Conservation (phyloP, 2,113 vertebrate genomes). For the Uropsilus gracilis region DNA sequence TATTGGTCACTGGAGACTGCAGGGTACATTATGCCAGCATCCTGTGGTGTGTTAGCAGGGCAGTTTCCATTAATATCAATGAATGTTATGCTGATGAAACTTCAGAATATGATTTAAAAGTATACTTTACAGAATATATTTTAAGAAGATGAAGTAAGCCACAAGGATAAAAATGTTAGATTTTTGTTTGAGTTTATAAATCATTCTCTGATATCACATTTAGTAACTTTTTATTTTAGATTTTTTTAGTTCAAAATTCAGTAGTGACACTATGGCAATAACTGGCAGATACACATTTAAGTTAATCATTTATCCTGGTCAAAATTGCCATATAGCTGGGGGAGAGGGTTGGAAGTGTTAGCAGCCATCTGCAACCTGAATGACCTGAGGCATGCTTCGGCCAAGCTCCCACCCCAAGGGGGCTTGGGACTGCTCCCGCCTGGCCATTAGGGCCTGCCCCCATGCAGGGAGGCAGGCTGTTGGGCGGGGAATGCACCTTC, state of each 20-base stretch:
- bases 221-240: background rate
- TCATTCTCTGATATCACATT: background rate
- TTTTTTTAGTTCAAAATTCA: background rate
- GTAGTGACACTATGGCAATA: background rate
- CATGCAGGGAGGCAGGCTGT: no score
- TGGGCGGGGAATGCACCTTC: no score
- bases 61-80: conserved; percentile 9
- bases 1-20: background rate
- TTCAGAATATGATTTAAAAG: conserved; percentile 25
- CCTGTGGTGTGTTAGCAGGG: background rate
- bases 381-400: no score
- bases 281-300: background rate
- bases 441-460: no score
- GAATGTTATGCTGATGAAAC: background rate
- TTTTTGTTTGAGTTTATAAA: conserved; percentile 15
- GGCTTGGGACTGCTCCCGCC: no score
- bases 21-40: background rate
- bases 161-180: background rate
- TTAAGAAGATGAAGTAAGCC: conserved; percentile 2
- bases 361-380: no score
- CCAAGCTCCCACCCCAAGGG: no score
- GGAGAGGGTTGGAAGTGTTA: no score
- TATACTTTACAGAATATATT: background rate
- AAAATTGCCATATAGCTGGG: background rate
- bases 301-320: background rate